Evolutionary conservation across 2,888 invertebrate species (phyloP), one percentile per base, ranked within the genome.

Genomic region (Lasioglossum malachurum): DNA sequence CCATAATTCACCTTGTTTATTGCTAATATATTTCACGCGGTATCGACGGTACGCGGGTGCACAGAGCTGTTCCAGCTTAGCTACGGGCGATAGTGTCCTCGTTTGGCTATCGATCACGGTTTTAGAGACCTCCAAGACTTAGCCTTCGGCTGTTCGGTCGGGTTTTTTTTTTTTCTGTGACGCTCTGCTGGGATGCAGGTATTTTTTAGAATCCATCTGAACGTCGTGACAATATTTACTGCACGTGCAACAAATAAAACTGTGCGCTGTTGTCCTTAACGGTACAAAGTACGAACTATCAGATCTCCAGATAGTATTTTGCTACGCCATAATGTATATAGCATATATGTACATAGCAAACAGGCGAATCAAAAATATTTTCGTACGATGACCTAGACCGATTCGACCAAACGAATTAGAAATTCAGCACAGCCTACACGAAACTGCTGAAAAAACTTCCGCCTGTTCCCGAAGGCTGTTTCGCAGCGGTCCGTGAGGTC

Each of bases 361-460:
- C 53, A 23, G n/a, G 23, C 53, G 10, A 53, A 53, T 53, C 53
- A 53, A 23, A 53, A 53, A 53, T 53, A 53, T 53, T 53, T 23
- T 53, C 53, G 23, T 23, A n/a, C 53, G 23, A 53, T 53, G 53
- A 8, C 53, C 53, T 53, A 53, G 53, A 53, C 53, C 53, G 53
- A 23, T 8, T 23, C 53, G 53, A 23, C 23, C 53, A 14, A 27
- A 14, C 12, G 53, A 38, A 83, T 46, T 46, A 53, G n/a, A 35
- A 35, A 83, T 53, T 60, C 79, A 73, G n/a, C 27, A 7, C 31
- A 69, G 69, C 31, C 14, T 46, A 57, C 38, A 46, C 38, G 38
- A 60, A 46, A 57, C 44, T 38, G 14, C 27, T 60, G n/a, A 19
- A 78, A 19, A 84, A 78, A 41, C 84, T 84, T 84, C 84, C 84